Percentiles rank a stretch among this genome's conserved stretches.
These are phyloP conservation scores for Oenanthe melanoleuca DNA, from an alignment of 2,113 vertebrate genomes.

Conservation along the genomic window DNA sequence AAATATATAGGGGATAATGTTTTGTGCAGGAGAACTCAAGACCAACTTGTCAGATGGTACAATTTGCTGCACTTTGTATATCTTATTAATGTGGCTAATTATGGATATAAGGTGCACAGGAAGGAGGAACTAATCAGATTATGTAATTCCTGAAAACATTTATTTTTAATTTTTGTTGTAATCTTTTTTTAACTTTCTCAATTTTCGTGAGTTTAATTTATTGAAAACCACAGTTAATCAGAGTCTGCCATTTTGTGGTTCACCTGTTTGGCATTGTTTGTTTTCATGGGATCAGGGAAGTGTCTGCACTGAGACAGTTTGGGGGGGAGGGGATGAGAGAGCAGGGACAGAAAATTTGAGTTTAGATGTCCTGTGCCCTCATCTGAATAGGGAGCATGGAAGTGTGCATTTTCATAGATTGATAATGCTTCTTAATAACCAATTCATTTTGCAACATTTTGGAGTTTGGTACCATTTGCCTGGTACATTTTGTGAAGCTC, in stretches of 20 bases:
- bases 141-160: neutral
- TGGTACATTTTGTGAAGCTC: neutral
- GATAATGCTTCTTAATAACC: neutral
- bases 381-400: neutral
- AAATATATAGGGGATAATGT: neutral
- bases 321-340: neutral
- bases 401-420: neutral
- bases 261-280: neutral
- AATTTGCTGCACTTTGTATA: neutral
- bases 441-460: neutral
- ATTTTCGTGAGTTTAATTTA: neutral
- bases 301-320: neutral
- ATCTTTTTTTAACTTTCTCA: neutral
- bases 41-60: neutral
- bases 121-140: neutral
- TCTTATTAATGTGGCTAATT: neutral
- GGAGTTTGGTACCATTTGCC: neutral
- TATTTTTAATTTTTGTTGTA: neutral
- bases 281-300: neutral
- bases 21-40: neutral
- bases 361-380: neutral
- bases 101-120: neutral
- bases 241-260: neutral
- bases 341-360: neutral
- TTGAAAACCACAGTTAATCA: neutral